Evolutionary conservation across 2,797 vertebrate genomes (phyloP).

Genomic region (Alectoris magna): DNA sequence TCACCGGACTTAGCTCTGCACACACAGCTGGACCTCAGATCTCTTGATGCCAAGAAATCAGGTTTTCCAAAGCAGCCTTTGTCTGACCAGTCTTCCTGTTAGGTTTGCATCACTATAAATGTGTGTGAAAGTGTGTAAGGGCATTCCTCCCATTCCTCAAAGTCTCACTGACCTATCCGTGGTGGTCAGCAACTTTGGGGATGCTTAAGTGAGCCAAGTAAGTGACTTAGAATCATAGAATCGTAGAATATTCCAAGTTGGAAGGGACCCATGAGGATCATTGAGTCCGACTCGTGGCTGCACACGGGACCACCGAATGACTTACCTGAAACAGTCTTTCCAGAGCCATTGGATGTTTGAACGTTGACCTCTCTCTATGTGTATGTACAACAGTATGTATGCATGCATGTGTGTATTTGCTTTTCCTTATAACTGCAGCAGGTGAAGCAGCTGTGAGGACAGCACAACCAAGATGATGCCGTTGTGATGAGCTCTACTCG

Average conservation of each 20-base stretch:
- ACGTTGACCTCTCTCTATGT: rapidly evolving
- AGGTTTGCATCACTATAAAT: neutral
- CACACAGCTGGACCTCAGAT: neutral
- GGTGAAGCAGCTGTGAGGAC: neutral
- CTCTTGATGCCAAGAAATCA: neutral
- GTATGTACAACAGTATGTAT: neutral
- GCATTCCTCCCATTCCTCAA: rapidly evolving
- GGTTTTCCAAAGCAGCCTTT: neutral
- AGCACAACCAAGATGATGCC: neutral
- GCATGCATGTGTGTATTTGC: neutral
- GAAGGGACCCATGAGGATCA: too few relatives aligned
- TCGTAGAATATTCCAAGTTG: too few relatives aligned
- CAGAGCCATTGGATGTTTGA: neutral
- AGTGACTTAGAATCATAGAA: neutral
- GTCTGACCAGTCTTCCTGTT: neutral
- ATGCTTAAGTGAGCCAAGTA: neutral
- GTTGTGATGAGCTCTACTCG: neutral
- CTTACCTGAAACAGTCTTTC: neutral
- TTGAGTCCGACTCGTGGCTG: too few relatives aligned
- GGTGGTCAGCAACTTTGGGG: neutral
- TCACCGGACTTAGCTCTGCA: rapidly evolving
- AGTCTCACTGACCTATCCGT: neutral
- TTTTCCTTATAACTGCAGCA: neutral
- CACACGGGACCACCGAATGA: too few relatives aligned
- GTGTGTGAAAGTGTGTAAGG: neutral